Percentiles rank a stretch among this genome's conserved stretches.
Evolutionary conservation across 2,888 invertebrate species (phyloP).

Genomic region (Dolichopus griseipennis): DNA sequence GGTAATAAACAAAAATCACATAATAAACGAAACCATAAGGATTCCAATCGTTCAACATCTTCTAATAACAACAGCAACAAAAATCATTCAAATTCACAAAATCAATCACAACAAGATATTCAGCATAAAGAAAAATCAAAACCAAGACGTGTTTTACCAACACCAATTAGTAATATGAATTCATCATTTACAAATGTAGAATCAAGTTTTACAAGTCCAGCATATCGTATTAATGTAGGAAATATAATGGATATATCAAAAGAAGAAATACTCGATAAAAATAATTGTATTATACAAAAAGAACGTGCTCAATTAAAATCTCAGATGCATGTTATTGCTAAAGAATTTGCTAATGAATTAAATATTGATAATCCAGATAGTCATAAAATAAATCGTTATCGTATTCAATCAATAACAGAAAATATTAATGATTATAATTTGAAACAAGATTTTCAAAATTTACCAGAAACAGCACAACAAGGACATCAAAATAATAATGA

Average conservation of each 20-base stretch:
- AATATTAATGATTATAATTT: background rate
- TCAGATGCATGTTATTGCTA: constrained; percentile 32
- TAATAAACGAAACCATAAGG: background rate
- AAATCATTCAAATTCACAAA: background rate
- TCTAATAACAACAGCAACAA: background rate
- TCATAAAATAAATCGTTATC: constrained; percentile 15
- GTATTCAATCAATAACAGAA: background rate
- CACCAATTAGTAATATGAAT: background rate
- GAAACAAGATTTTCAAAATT: background rate
- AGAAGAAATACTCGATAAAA: constrained; percentile 33
- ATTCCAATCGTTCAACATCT: background rate
- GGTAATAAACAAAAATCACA: background rate
- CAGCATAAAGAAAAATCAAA: background rate
- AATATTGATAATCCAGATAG: constrained; percentile 16
- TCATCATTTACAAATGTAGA: background rate
- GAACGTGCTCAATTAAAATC: constrained; percentile 34
- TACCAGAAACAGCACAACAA: background rate
- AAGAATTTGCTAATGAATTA: constrained; percentile 30
- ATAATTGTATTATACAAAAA: constrained; percentile 30
- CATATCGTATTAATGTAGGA: constrained; percentile 37
- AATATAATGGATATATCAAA: constrained; percentile 35
- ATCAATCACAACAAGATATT: background rate
- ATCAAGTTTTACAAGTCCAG: constrained; percentile 25
- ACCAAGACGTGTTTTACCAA: constrained; percentile 7
- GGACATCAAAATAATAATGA: background rate